phyloP scores from a whole-genome alignment of 2,113 vertebrate species.

The Emydura subglobosa region DNA sequence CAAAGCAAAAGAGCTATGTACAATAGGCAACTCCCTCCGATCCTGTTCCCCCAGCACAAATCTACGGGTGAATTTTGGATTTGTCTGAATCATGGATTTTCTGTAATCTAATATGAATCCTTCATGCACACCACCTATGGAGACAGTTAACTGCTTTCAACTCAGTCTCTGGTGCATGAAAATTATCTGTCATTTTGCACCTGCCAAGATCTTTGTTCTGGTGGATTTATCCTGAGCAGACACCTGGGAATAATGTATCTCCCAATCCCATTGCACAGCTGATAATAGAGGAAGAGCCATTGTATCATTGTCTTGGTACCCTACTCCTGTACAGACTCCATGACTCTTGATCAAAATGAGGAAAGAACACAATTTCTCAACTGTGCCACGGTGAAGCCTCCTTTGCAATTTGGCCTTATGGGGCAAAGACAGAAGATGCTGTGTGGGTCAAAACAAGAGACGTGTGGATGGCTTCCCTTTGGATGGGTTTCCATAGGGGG shows the following conservation, averaged over 20 bases:
- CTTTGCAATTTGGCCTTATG: constrained; percentile 10
- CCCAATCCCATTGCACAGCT: neutral
- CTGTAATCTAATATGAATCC: constrained; percentile 33
- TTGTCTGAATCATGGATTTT: neutral
- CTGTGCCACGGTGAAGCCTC: neutral
- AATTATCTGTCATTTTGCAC: constrained; percentile 66
- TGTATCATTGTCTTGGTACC: neutral
- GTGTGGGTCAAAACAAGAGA: neutral
- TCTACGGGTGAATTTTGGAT: neutral
- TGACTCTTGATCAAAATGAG: neutral
- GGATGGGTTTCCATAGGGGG: neutral
- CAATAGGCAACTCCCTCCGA: neutral
- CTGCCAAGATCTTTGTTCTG: constrained; percentile 67
- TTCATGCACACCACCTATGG: constrained; percentile 46
- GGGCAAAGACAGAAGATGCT: neutral
- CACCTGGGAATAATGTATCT: constrained; percentile 68
- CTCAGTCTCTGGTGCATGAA: constrained; percentile 59
- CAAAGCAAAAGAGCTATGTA: neutral
- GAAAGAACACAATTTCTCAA: constrained; percentile 19
- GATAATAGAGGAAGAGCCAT: constrained; percentile 39
- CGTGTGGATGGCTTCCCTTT: neutral
- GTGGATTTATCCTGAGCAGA: constrained; percentile 69
- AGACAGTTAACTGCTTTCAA: constrained; percentile 49
- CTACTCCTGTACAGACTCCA: neutral
- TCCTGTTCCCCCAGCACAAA: neutral